Conservation (phyloP, 2,113 vertebrate species). For the Erythrolamprus reginae region DNA sequence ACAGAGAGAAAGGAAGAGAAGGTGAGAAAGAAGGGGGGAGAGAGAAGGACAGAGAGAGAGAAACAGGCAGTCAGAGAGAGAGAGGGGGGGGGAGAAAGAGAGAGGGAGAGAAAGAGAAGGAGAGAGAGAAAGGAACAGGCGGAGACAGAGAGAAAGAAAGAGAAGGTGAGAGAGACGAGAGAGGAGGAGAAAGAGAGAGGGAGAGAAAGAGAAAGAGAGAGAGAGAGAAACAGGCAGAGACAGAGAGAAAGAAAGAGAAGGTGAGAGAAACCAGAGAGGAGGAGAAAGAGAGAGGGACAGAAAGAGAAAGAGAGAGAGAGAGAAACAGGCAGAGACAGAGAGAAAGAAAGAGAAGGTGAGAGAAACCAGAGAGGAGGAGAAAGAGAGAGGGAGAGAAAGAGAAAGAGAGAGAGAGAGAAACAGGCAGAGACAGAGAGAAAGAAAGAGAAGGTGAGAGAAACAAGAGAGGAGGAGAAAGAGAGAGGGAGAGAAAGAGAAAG, state of each 20-base stretch:
- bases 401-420: no score
- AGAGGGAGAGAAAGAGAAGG: no score
- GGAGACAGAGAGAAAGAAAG: not conserved
- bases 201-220: no score
- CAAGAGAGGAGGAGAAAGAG: not conserved
- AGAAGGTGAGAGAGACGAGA: not conserved
- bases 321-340: not conserved
- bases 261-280: not conserved
- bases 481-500: no score
- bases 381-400: not conserved
- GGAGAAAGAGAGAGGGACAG: not conserved
- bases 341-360: not conserved
- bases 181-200: not conserved
- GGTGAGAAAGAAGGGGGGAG: not conserved
- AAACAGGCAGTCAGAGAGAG: no score
- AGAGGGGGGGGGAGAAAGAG: not conserved
- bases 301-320: no score
- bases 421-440: not conserved
- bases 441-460: not conserved
- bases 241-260: not conserved
- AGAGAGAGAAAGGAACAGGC: no score
- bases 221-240: not conserved
- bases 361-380: no score
- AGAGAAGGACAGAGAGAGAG: not conserved
- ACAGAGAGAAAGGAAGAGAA: not conserved